phyloP scores from a whole-genome alignment of 2,888 invertebrate species.

The Formica aserva region DNA sequence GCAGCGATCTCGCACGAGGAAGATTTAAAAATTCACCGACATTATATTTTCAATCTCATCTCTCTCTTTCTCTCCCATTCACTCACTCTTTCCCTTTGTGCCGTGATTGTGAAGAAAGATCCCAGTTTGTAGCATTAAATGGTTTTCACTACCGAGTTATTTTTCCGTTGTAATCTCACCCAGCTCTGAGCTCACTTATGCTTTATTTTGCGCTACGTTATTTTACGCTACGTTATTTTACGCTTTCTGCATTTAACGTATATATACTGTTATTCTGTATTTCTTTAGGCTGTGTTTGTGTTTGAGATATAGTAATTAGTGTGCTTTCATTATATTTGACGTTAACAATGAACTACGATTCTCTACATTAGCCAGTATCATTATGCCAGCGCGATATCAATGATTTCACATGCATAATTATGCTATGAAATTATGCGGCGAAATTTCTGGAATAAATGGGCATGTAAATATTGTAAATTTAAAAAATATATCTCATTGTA shows the following conservation, averaged over 20 bases:
- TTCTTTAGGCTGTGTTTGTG: neutral
- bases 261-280: neutral
- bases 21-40: conserved; percentile 10
- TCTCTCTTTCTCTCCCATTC: too few species aligned
- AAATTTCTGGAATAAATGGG: conserved; percentile 51
- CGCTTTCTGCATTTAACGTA: neutral
- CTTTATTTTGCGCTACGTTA: neutral
- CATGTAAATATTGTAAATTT: conserved; percentile 24
- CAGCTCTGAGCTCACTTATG: neutral
- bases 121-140: neutral
- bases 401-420: conserved; percentile 29
- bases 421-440: conserved; percentile 46
- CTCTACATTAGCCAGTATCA: conserved; percentile 23
- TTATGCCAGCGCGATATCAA: conserved; percentile 13
- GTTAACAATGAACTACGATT: conserved; percentile 13
- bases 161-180: neutral
- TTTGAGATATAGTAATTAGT: neutral
- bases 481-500: conserved; percentile 25
- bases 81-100: neutral
- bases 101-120: conserved; percentile 7
- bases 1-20: neutral
- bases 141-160: neutral
- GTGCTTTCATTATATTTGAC: neutral
- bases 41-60: neutral
- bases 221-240: conserved; percentile 7